Base-by-base conservation (phyloP, 2,797 vertebrate species). In the Sebastes hopkinsi region DNA sequence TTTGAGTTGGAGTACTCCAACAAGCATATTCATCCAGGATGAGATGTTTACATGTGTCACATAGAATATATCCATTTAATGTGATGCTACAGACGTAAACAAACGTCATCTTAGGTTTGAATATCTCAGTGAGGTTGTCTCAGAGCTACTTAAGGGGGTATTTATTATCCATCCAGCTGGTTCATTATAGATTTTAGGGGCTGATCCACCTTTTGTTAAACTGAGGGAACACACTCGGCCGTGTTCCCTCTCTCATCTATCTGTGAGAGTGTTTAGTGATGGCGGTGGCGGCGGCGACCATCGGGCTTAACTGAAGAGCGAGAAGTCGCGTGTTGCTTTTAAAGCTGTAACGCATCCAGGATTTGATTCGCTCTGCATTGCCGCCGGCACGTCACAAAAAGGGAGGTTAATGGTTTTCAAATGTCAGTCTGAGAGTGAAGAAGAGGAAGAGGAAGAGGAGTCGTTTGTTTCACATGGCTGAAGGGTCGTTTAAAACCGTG, bases 321-420 rank as follows among this genome's bases (percentile, higher is more conserved):
- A 58, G 68, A 29, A 86, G 74, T 87, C 7, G 73, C 25, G 72
- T 77, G 67, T 62, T 61, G 18, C 34, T 90, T 87, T 84, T 36
- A 64, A 65, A 67, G 71, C 76, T 56, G 52, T 58, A 74, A 80
- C 34, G 76, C 55, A n/a, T 85, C 82, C 64, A 68, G 74, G 78
- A 85, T 82, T 60, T 58, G 83, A 87, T 90, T 84, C 81, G 67
- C 69, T 3, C 69, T 3, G 52, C 27, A 3, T 69, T 72, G 88
- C 79, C 32, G 18, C 29, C 2, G 67, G 83, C 23, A 5, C 84
- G 60, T 88, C 82, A 72, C 79, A 56, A 68, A 7, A 76, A 58
- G 50, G 4, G 46, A 82, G 80, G 84, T 81, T 87, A 86, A 89
- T 81, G 81, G 75, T 79, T 89, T 86, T 88, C 68, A 86, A 90